A percentile compares a stretch with the other conserved stretches of the same genome.
These are phyloP conservation scores for Rhinoraja longicauda DNA, from an alignment of 2,797 vertebrate genomes.

Conservation along the genomic window DNA sequence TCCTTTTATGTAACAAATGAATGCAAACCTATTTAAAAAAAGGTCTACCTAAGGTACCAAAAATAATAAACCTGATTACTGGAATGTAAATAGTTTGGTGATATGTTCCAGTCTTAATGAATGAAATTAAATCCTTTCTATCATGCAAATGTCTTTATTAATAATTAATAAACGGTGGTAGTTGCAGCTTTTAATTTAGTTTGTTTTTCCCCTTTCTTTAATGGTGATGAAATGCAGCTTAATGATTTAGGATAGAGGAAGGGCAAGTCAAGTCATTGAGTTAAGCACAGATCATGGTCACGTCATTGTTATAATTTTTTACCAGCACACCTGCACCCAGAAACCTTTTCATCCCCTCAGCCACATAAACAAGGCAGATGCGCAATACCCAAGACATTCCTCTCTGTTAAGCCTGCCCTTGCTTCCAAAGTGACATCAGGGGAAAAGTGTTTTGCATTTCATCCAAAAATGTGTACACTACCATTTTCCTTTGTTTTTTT, in stretches of 20 bases:
- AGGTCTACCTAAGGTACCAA: constrained; percentile 35
- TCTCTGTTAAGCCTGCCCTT: background rate
- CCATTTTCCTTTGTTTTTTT: constrained; percentile 51
- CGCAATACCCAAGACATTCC: constrained; percentile 29
- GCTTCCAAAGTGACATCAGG: background rate
- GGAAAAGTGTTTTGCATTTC: constrained; percentile 38
- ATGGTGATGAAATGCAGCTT: constrained; percentile 8
- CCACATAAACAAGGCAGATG: background rate
- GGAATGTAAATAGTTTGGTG: constrained; percentile 38
- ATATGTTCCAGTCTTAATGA: constrained; percentile 32
- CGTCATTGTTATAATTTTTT: background rate
- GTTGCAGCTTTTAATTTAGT: constrained; percentile 17
- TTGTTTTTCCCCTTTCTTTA: constrained; percentile 2
- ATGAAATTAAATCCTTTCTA: constrained; percentile 24
- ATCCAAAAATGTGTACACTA: constrained; percentile 65
- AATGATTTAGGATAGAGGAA: background rate
- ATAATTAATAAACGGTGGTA: constrained; percentile 28
- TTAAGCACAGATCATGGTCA: background rate
- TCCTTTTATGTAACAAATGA: constrained; percentile 37
- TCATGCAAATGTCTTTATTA: constrained; percentile 35
- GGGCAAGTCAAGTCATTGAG: background rate
- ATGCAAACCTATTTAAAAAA: constrained; percentile 23
- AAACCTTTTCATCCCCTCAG: background rate
- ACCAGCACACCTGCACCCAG: background rate
- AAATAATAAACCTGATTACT: constrained; percentile 31